A percentile compares a stretch with the other conserved stretches of the same genome.
phyloP scores from a whole-genome alignment of 2,888 invertebrate genomes.

The Teinopalpus imperialis region DNA sequence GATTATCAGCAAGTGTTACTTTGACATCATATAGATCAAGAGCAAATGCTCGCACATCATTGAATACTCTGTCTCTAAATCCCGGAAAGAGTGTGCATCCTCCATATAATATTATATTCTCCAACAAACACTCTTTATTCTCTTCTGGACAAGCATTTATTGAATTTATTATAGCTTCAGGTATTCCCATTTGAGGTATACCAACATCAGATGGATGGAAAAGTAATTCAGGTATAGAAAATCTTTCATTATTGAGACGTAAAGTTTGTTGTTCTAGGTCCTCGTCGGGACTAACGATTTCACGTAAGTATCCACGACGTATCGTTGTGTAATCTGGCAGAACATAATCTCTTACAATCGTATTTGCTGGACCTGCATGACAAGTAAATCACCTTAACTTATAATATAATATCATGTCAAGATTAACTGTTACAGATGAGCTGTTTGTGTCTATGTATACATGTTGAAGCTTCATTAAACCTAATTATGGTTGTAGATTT shows the following conservation, averaged over 20 bases:
- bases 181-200: slow-evolving; percentile 94
- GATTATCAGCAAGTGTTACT: slow-evolving; percentile 83
- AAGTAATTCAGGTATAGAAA: slow-evolving; percentile 96
- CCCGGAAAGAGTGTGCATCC: slow-evolving; percentile 91
- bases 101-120: slow-evolving; percentile 93
- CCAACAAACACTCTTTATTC: slow-evolving; percentile 88
- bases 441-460: no score
- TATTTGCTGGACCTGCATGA: slow-evolving; percentile 80
- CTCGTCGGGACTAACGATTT: slow-evolving; percentile 61
- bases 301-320: slow-evolving; percentile 86
- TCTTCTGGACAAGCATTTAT: slow-evolving; percentile 88
- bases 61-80: slow-evolving; percentile 84
- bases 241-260: slow-evolving; percentile 95
- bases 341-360: slow-evolving; percentile 94
- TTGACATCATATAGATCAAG: slow-evolving; percentile 90
- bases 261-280: slow-evolving; percentile 88
- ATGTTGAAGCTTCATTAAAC: no score
- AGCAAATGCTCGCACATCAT: slow-evolving; percentile 89
- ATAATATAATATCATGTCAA: no score
- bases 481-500: no score
- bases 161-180: slow-evolving; percentile 92
- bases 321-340: slow-evolving; percentile 97
- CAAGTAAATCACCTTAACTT: no score
- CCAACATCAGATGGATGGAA: slow-evolving; percentile 98
- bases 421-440: no score